Base-by-base conservation (phyloP, 2,113 vertebrate species). In the Shinisaurus crocodilurus region DNA sequence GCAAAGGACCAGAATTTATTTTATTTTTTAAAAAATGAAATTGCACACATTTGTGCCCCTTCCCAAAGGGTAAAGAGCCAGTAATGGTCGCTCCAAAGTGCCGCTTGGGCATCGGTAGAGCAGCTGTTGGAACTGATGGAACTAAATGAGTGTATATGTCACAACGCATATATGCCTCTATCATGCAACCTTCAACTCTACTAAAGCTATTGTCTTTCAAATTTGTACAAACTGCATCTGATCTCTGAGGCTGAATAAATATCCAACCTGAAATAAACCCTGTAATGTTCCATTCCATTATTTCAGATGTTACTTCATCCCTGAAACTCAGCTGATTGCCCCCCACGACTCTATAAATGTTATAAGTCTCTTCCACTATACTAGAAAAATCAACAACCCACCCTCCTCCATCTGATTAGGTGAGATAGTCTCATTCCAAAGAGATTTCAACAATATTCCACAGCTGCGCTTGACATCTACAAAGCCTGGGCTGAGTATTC, bases 371-470 rank as follows among this genome's bases (percentile, higher is more conserved):
- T 82, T 90, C 37, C 37, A 70, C 20, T 90, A 18, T n/a, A 86
- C n/a, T 65, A 65, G 48, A 91, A 93, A 45, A 83, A 82, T 45
- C 80, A 75, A 81, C 75, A 93, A 82, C 50, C 1, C 16, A 57
- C 0, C 20, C 50, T 85, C 1, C n/a, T 84, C 23, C 83, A 92
- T 93, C 88, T 93, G 94, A 94, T 94, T 86, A 95, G 63, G 92
- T 93, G 91, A 94, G 89, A 91, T 85, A 89, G 86, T 82, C 84
- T 0, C 86, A 48, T 96, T 95, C 91, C 92, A 95, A 67, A 29
- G 79, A 93, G 86, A 95, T 91, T 94, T 93, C 92, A 93, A 76
- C 85, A 93, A 86, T 92, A 91, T 80, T 57, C 77, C 75, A 13
- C 91, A 91, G 93, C 89, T 95, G 85, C 94, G 90, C 91, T 95